A percentile compares a stretch with the other conserved stretches of the same genome.
These are phyloP conservation scores for Catocala nupta DNA, from an alignment of 2,888 invertebrate genomes.

Conservation along the genomic window DNA sequence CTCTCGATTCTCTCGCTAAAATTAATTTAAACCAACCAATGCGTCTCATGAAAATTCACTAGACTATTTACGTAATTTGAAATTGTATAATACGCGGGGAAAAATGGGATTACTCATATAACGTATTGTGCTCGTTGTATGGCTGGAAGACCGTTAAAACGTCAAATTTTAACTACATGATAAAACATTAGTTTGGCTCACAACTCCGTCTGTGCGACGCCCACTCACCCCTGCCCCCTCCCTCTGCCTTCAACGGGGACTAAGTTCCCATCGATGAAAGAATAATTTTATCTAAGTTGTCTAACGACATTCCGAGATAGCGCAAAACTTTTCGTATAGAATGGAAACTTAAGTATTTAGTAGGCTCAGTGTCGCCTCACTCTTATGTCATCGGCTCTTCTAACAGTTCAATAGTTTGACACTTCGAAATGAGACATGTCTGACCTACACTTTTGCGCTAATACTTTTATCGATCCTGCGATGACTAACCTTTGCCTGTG, in stretches of 20 bases:
- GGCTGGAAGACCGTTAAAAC: conserved; percentile 31
- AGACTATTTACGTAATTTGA: neutral
- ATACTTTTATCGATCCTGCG: conserved; percentile 41
- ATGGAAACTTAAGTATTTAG: conserved; percentile 39
- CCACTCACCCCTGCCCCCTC: conserved; percentile 21
- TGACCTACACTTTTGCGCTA: conserved; percentile 22
- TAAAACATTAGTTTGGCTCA: conserved; percentile 40
- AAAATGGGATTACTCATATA: neutral
- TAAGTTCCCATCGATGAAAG: conserved; percentile 40
- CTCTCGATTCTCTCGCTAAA: conserved; percentile 21
- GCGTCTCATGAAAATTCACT: neutral
- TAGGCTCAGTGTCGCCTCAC: conserved; percentile 19
- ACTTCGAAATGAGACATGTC: conserved; percentile 33
- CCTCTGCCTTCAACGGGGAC: conserved; percentile 17
- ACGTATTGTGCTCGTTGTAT: conserved; percentile 24
- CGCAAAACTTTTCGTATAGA: conserved; percentile 35
- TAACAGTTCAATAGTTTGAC: conserved; percentile 28
- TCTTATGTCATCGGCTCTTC: conserved; percentile 27
- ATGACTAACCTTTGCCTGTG: conserved; percentile 32
- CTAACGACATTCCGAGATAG: conserved; percentile 37
- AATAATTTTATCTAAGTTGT: conserved; percentile 41
- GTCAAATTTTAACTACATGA: conserved; percentile 34
- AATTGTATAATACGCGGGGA: no score
- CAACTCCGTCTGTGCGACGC: conserved; percentile 32
- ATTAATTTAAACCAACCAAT: conserved; percentile 27